Base-by-base conservation (phyloP, 2,888 invertebrate species). In the Synanthedon formicaeformis region DNA sequence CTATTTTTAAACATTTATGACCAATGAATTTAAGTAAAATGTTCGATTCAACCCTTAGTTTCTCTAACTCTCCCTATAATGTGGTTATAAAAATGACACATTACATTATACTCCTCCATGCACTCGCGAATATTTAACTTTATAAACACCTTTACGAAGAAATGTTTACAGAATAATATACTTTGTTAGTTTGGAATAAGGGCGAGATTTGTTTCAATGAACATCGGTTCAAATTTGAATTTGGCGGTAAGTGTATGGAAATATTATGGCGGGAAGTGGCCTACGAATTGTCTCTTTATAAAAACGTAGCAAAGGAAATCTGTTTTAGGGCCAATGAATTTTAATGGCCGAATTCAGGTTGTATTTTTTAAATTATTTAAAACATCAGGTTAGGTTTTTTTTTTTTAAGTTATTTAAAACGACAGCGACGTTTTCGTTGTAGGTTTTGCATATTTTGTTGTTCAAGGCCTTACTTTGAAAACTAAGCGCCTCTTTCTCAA, bases 271-370 rank as follows among this genome's bases (percentile, higher is more conserved):
- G 71, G 75, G 78, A 81, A 79, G 74, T 78, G 55, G 84, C 78
- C 73, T 84, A 81, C 75, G 78, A 83, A 85, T 85, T 69, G 80
- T 79, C 78, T 82, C 64, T 64, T 77, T 80, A 74, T 65, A 77
- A 73, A 78, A 74, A 69, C 56, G 60, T 66, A 63, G 67, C 65
- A 63, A 70, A 73, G 70, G 67, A 68, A 67, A 75, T 66, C 64
- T 73, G 69, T 72, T 72, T 78, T 69, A 71, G 66, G 66, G 68
- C 69, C 78, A 73, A 81, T 82, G 79, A 82, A 83, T 83, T 80
- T 82, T 81, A 81, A 81, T 73, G 66, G 61, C 55, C 56, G 58
- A 34, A 34, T 34, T 34, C 27, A 34, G 8, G 27, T 34, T 34
- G 27, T 34, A 3, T 34, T 34, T 34, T 34, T 34, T 34, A 34